Percentiles rank a stretch among this genome's conserved stretches.
phyloP scores from a whole-genome alignment of 2,113 vertebrate species.

The Narcine bancroftii region DNA sequence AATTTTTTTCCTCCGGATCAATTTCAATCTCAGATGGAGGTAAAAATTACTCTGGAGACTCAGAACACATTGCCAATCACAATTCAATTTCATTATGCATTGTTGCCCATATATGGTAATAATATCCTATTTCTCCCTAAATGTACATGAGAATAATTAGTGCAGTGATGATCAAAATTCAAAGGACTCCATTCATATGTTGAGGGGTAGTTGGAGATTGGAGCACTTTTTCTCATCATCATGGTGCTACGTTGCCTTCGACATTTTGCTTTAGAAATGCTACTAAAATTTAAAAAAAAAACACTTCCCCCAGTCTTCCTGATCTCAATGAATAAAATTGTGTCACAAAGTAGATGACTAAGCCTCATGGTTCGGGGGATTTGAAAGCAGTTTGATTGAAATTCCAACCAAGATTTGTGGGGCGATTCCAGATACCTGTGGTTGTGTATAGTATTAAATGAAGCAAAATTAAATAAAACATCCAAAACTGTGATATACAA shows the following conservation, averaged over 20 bases:
- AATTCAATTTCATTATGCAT: background rate
- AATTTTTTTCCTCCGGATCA: too few species aligned
- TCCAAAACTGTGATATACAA: background rate
- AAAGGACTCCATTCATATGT: background rate
- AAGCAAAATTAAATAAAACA: background rate
- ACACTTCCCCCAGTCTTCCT: background rate
- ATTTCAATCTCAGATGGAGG: background rate
- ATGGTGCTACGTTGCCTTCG: too few species aligned
- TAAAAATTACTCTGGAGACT: background rate
- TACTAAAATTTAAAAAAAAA: background rate
- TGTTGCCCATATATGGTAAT: background rate
- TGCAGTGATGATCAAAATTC: background rate
- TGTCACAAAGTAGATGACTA: background rate
- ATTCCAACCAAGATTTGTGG: background rate
- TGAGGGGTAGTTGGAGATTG: background rate
- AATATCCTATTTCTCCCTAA: background rate
- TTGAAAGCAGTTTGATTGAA: too few species aligned
- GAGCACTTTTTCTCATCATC: background rate
- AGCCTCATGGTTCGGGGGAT: background rate
- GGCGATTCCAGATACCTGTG: background rate
- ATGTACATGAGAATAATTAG: background rate
- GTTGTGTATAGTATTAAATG: background rate
- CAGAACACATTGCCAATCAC: background rate
- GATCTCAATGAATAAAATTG: background rate
- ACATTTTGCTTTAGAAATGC: too few species aligned